These are phyloP conservation scores for Pardalotus punctatus DNA, from an alignment of 2,113 vertebrate species.

Conservation along the genomic window DNA sequence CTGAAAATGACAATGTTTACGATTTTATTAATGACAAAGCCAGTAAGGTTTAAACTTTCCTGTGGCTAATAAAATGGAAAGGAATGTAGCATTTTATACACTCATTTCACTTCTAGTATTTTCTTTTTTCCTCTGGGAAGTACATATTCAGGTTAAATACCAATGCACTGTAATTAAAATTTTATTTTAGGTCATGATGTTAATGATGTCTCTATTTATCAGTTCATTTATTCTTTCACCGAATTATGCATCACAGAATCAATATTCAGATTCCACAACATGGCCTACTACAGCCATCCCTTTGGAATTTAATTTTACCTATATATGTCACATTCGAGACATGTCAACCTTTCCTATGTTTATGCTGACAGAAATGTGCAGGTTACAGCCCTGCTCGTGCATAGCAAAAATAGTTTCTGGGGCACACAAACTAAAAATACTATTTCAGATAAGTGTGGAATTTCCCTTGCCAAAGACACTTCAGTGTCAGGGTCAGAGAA, in stretches of 20 bases:
- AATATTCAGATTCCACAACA: not conserved
- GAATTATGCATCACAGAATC: not conserved
- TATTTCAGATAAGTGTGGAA: conserved; percentile 37
- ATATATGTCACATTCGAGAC: not conserved
- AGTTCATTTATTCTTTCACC: not conserved
- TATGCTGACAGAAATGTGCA: conserved; percentile 46
- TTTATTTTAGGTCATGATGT: conserved; percentile 15
- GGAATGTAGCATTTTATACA: not conserved
- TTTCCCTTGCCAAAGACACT: not conserved
- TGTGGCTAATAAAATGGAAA: not conserved
- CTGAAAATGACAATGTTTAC: not conserved
- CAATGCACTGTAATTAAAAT: not conserved
- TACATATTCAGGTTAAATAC: not conserved
- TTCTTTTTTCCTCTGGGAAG: not conserved
- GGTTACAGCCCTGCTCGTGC: not conserved
- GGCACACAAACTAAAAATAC: conserved; percentile 54
- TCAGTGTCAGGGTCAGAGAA: not conserved
- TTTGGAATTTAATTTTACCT: conserved; percentile 37
- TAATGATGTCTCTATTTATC: not conserved
- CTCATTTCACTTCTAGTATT: not conserved
- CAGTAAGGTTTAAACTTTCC: not conserved
- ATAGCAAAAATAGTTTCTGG: conserved; percentile 59
- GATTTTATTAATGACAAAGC: not conserved
- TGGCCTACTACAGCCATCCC: not conserved
- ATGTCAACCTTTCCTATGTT: conserved; percentile 8